phyloP scores from a whole-genome alignment of 35 echinoderm and acorn worm genomes.

The Nesometra sesokonis region DNA sequence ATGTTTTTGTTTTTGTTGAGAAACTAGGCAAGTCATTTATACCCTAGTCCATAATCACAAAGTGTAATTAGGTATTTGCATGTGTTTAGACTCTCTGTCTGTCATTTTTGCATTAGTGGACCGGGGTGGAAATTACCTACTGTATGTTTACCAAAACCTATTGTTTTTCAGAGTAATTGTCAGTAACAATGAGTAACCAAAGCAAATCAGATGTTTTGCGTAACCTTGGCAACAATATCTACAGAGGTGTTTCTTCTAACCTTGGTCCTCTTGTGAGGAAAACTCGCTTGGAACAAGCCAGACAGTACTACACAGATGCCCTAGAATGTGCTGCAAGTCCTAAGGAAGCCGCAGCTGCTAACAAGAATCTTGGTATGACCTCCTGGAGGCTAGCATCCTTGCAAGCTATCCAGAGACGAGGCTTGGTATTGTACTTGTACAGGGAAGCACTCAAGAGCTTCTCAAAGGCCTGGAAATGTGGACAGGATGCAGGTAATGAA shows the following conservation, averaged over 20 bases:
- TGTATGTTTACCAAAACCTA: no score
- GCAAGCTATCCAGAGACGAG: neutral
- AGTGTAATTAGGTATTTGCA: no score
- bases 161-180: no score
- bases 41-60: no score
- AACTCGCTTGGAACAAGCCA: neutral
- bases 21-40: no score
- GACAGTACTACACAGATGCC: constrained; percentile 3
- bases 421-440: neutral
- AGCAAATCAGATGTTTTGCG: neutral
- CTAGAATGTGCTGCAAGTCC: neutral
- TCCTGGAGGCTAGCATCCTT: constrained; percentile 14
- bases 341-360: constrained; percentile 7
- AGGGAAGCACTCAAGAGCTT: constrained; percentile 16
- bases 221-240: neutral
- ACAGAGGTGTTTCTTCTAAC: constrained; percentile 1
- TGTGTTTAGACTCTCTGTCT: no score
- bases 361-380: constrained; percentile 16
- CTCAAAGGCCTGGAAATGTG: neutral
- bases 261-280: neutral
- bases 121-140: no score
- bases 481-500: neutral
- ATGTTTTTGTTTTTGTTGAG: no score
- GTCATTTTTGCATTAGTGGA: no score
- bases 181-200: neutral